Conservation (phyloP, 2,797 vertebrate genomes). For the Gouania willdenowi region DNA sequence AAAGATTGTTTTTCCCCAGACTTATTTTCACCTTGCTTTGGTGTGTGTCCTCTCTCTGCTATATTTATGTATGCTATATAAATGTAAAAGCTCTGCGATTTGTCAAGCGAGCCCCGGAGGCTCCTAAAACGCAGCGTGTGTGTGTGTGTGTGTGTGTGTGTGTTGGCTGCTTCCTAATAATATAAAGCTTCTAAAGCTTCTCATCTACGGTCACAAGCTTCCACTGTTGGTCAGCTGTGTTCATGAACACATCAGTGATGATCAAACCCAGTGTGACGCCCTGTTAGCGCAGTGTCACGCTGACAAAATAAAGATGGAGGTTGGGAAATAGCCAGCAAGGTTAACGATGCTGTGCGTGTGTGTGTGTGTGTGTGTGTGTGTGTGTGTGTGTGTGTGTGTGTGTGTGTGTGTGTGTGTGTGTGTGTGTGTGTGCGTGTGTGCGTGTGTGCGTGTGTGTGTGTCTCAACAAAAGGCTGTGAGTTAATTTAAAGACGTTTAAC, state of each 20-base stretch:
- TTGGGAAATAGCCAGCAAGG: no score
- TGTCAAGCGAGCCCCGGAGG: conserved; percentile 19
- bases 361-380: background rate
- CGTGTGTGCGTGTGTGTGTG: conserved; percentile 1
- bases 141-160: background rate
- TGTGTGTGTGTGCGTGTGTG: background rate
- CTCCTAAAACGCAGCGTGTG: conserved; percentile 11
- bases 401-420: background rate
- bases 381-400: conserved; percentile 5
- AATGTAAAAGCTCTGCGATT: conserved; percentile 24
- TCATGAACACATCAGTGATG: no score
- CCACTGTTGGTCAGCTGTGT: no score
- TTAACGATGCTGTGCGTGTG: no score
- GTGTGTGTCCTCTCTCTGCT: conserved; percentile 8
- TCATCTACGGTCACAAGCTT: no score
- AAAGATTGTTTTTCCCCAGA: background rate
- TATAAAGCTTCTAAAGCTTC: no score
- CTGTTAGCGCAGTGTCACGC: no score
- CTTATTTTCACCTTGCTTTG: conserved; percentile 8
- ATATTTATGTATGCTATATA: conserved; percentile 13
- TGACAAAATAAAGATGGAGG: no score
- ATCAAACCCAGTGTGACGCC: no score
- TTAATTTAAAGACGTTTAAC: no score
- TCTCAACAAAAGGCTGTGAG: no score
- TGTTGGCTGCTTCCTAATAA: no score